Conservation (phyloP, 53 echinoderm and acorn worm species). For the Temnopleurus reevesii region DNA sequence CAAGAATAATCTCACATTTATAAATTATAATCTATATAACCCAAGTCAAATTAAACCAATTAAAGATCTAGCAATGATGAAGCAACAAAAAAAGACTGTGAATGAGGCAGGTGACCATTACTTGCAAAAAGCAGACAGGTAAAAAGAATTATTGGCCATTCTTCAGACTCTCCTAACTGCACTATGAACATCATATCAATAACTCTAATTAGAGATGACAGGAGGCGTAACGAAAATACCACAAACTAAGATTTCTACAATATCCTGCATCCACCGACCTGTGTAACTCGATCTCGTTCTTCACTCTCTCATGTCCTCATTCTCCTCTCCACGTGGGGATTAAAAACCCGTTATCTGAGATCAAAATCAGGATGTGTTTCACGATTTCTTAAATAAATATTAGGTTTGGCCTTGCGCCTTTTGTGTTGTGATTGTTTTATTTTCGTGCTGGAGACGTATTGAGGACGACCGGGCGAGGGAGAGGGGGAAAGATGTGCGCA, state of each 20-base stretch:
- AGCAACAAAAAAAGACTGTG: not conserved
- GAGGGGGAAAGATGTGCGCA: slow-evolving; percentile 18
- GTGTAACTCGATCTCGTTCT: not conserved
- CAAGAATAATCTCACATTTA: no score
- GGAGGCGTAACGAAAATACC: slow-evolving; percentile 49
- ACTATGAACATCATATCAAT: not conserved
- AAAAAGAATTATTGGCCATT: slow-evolving; percentile 14
- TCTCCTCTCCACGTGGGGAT: slow-evolving; percentile 2
- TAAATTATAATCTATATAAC: no score
- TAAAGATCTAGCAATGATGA: not conserved
- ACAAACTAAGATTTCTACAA: slow-evolving; percentile 50
- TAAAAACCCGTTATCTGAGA: slow-evolving; percentile 4
- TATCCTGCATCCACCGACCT: slow-evolving; percentile 41
- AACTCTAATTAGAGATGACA: slow-evolving; percentile 29
- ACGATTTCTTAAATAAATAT: slow-evolving; percentile 30
- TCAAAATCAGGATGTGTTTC: slow-evolving; percentile 39
- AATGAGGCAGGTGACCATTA: not conserved
- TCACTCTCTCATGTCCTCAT: not conserved
- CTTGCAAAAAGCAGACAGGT: slow-evolving; percentile 23
- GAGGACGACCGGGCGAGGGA: not conserved
- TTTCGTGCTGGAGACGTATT: not conserved
- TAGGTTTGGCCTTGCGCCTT: slow-evolving; percentile 21
- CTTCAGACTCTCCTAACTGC: slow-evolving; percentile 22
- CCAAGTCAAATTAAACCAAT: not conserved
- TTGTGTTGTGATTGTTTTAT: slow-evolving; percentile 17